Percentiles rank a stretch among this genome's conserved stretches.
These are phyloP conservation scores for Alviniconcha strummeri DNA, from an alignment of 2,888 invertebrate genomes.

Conservation along the genomic window DNA sequence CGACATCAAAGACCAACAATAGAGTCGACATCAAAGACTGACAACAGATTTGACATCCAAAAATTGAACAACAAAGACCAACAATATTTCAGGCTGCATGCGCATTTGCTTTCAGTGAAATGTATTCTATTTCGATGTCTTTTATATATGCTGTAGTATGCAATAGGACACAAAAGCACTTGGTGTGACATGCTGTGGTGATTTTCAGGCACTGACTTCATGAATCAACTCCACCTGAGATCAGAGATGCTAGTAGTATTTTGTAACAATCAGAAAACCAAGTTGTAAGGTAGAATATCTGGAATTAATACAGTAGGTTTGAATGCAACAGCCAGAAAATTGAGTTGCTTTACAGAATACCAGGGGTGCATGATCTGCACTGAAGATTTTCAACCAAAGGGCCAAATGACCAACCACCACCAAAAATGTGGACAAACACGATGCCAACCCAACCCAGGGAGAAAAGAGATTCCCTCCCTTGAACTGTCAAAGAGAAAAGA, in stretches of 20 bases:
- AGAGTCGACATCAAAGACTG: not conserved
- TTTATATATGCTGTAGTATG: not conserved
- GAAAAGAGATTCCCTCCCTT: no score
- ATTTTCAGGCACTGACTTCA: constrained; percentile 15
- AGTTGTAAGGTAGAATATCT: not conserved
- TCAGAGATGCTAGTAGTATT: not conserved
- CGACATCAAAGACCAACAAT: not conserved
- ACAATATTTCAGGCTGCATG: not conserved
- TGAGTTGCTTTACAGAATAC: not conserved
- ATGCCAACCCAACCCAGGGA: no score
- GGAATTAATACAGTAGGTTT: not conserved
- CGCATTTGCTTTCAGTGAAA: not conserved
- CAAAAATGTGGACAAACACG: no score
- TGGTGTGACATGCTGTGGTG: constrained; percentile 24
- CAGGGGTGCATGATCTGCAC: no score
- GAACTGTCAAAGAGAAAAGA: no score
- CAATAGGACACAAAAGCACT: not conserved
- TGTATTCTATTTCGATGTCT: not conserved
- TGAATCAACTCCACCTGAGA: constrained; percentile 12
- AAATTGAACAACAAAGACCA: not conserved
- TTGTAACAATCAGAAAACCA: not conserved
- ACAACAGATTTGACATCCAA: not conserved
- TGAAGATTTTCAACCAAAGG: no score
- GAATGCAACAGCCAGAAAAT: not conserved
- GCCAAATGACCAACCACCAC: no score